Evolutionary conservation across 1,140 invertebrate genomes (phyloP), one percentile per base, ranked within the genome.

Genomic region (Glomeris maerens): DNA sequence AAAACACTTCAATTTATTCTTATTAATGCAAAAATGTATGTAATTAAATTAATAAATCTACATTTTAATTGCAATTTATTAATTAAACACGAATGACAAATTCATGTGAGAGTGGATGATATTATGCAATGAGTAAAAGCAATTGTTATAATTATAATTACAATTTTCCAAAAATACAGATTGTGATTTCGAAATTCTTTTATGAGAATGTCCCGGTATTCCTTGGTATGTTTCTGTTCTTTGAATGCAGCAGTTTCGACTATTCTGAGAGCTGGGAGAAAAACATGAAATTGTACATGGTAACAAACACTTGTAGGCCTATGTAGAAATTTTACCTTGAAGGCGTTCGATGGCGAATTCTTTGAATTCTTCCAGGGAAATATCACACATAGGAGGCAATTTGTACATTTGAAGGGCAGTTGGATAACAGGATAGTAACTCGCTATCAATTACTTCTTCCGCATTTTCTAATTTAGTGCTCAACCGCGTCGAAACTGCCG

Each of bases 281-380:
- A 59, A 53, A 49, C n/a, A 50, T 39, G 48, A 54, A 23, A 29
- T 17, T 22, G 36, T 47, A 31, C 27, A 27, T 14, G 23, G 13
- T 36, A 55, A 10, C n/a, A 27, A 47, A 49, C 22, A 2, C 20
- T 17, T 21, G 41, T 29, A 44, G 27, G 10, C 25, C n/a, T n/a
- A n/a, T n/a, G n/a, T n/a, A n/a, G n/a, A n/a, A n/a, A n/a, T n/a
- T n/a, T 58, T 66, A 80, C 78, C 69, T 72, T 83, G 83, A 27
- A 94, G 64, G 59, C 90, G 77, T 61, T 92, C 86, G 25, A 87
- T 63, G 7, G 86, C 84, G 56, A 84, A 74, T 45, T 84, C 78
- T 74, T 94, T 86, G 72, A 94, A 92, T 62, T 93, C 86, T 51
- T 79, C 69, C 21, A 94, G 70, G 49, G 76, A 75, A 49, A 94